Base-by-base conservation (phyloP, 2,113 vertebrate species). In the Amia ocellicauda region DNA sequence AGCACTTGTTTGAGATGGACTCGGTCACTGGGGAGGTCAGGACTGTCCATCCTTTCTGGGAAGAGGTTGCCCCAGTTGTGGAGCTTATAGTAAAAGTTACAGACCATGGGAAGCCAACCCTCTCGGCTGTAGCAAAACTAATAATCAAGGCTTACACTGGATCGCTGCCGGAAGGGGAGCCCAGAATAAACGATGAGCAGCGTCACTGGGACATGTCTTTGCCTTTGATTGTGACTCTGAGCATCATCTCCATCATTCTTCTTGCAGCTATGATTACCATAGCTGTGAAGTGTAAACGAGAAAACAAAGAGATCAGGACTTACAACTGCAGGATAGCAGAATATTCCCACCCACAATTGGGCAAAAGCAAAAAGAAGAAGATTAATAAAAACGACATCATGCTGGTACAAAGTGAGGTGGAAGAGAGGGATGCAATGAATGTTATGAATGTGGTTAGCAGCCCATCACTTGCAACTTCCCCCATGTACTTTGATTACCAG, bases 391-490 rank as follows among this genome's bases (percentile, higher is more conserved):
- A 98, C 69, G 97, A 99, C 83, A 98, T 98, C 88, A 99, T 98
- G 96, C 86, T 99, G 82, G 97, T 98, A 79, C 97, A 97, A 88
- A 98, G 95, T 73, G 95, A 99, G 80, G 96, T 97, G 71, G 96
- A 99, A 78, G 96, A 98, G 88, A 90, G 95, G 66, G 95, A 98
- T 80, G 94, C 94, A 85, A 95, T 99, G 92, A 99, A 99, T 88
- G 97, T 98, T 82, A 99, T 99, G 97, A 99, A 99, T 62, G 97
- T 99, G 88, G 97, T 99, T 83, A 99, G 97, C 94, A 98, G 96
- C 80, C 95, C 97, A 75, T 98, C 97, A 73, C 85, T 99, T 83
- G 96, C 97, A 85, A 97, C 97, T 80, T 99, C 97, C 77, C 97
- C 97, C 72, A 96, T 99, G 93, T 99, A 98, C 90, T 99, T 99